A percentile compares a stretch with the other conserved stretches of the same genome.
These are phyloP conservation scores for Diadumene lineata DNA, from an alignment of 92 coral and sea anemone species.

Conservation along the genomic window DNA sequence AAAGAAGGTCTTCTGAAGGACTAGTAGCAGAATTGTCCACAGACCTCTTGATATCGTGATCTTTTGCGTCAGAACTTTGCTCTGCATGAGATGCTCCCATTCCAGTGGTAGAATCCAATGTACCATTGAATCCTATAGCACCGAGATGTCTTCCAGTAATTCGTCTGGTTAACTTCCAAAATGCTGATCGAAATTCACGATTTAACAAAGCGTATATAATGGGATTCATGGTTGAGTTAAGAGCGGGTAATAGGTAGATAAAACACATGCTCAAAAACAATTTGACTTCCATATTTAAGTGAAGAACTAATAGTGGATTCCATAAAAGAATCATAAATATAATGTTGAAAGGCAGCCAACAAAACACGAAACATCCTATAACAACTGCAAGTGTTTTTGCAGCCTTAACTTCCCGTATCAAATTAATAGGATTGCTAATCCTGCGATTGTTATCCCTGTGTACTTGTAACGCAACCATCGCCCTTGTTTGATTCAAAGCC, in stretches of 20 bases:
- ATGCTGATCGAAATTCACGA: conserved; percentile 64
- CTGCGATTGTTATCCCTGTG: conserved; percentile 44
- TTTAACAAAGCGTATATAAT: conserved; percentile 67
- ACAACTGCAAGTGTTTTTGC: conserved; percentile 92
- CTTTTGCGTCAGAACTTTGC: neutral
- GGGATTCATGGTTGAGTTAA: conserved; percentile 64
- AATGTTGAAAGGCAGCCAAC: conserved; percentile 77
- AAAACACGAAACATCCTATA: conserved; percentile 77
- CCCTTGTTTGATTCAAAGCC: conserved; percentile 83
- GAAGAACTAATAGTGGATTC: neutral
- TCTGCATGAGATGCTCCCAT: neutral
- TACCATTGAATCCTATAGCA: neutral
- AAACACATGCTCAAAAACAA: conserved; percentile 33
- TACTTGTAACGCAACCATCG: conserved; percentile 78
- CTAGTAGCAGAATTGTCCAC: neutral
- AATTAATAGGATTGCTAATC: conserved; percentile 60
- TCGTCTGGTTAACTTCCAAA: conserved; percentile 23
- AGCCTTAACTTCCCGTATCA: conserved; percentile 88
- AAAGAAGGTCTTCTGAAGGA: neutral
- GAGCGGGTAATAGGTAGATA: conserved; percentile 48
- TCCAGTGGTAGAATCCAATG: neutral
- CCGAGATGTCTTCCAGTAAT: conserved; percentile 1
- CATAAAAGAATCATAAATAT: neutral
- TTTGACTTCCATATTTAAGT: neutral
- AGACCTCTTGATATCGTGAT: neutral